Conservation (phyloP, 1,140 invertebrate species). For the Ylistrum balloti region DNA sequence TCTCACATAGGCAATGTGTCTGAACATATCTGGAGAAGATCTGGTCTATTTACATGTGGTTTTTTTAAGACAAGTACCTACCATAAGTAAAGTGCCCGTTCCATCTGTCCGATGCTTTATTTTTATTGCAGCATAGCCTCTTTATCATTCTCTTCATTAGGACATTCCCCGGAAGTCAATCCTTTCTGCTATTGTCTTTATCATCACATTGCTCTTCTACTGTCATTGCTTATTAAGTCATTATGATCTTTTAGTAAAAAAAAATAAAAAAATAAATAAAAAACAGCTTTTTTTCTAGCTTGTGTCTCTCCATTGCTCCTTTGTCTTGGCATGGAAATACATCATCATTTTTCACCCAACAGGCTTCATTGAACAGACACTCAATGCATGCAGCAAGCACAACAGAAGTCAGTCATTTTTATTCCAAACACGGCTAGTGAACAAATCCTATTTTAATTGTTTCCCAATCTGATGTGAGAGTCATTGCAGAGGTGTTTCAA, state of each 20-base stretch:
- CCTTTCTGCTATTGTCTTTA: not conserved
- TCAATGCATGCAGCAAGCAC: not conserved
- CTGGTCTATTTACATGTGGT: too few species aligned
- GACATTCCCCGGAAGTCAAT: too few species aligned
- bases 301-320: too few species aligned
- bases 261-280: too few species aligned
- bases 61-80: not conserved
- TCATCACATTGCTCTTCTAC: not conserved
- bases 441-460: slow-evolving; percentile 16
- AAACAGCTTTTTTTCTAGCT: too few species aligned
- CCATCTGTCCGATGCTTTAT: too few species aligned
- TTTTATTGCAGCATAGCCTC: too few species aligned
- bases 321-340: not conserved
- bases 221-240: not conserved
- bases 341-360: not conserved
- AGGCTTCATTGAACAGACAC: not conserved
- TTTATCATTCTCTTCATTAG: too few species aligned
- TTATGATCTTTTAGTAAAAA: too few species aligned
- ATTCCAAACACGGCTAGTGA: not conserved
- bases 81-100: too few species aligned
- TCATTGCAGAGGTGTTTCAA: not conserved
- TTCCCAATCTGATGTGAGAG: not conserved
- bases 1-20: too few species aligned
- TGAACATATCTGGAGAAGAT: too few species aligned
- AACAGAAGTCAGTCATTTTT: not conserved